phyloP scores from a whole-genome alignment of 2,888 invertebrate species.

The Chouioia cunea region DNA sequence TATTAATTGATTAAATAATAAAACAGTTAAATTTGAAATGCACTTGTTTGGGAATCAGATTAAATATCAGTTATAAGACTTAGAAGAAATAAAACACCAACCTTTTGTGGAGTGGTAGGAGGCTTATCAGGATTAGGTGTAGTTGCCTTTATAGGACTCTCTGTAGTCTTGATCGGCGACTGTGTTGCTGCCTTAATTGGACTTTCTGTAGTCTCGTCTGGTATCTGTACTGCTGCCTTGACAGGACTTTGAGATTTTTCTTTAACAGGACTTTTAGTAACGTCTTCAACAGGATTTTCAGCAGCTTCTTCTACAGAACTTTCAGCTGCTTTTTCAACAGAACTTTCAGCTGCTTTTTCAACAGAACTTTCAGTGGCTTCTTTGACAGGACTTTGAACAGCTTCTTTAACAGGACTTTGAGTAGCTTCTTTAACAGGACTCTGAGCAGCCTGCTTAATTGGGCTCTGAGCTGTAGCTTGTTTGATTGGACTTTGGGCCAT shows the following conservation, averaged over 20 bases:
- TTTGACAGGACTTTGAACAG: slow-evolving; percentile 18
- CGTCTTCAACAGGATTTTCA: slow-evolving; percentile 54
- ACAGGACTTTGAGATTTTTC: slow-evolving; percentile 18
- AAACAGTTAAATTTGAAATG: not conserved
- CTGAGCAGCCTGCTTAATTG: slow-evolving; percentile 9
- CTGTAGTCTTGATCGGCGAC: no score
- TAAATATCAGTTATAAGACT: no score
- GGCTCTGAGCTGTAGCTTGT: not conserved
- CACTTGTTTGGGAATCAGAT: no score
- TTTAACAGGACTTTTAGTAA: slow-evolving; percentile 59
- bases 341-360: slow-evolving; percentile 3
- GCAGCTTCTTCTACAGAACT: slow-evolving; percentile 40
- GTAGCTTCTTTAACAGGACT: slow-evolving; percentile 13
- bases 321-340: slow-evolving; percentile 41
- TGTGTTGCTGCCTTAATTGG: no score
- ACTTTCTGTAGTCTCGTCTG: no score
- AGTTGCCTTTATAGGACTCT: no score
- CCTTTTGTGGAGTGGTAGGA: not conserved
- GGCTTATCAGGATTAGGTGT: no score
- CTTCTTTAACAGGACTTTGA: slow-evolving; percentile 26
- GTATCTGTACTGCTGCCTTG: not conserved
- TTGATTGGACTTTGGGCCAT: slow-evolving; percentile 20
- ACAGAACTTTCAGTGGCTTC: slow-evolving; percentile 21
- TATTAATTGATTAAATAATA: not conserved
- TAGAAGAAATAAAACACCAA: not conserved